A percentile compares a stretch with the other conserved stretches of the same genome.
Conservation (phyloP, 2,113 vertebrate species). For the Montifringilla adamsi region DNA sequence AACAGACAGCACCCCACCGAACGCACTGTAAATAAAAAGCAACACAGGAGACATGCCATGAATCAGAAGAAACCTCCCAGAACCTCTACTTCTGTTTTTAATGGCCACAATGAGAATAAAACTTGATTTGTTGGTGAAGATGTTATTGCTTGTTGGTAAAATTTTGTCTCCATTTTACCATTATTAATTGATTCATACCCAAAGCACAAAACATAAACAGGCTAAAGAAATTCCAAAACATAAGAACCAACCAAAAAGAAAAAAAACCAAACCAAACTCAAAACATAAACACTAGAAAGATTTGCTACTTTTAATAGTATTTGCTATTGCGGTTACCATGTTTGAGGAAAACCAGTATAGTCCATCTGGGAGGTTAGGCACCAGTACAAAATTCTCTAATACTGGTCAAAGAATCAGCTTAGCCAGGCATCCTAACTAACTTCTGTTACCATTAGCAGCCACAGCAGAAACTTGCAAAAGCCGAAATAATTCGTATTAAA, state of each 20-base stretch:
- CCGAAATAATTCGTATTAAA: not conserved
- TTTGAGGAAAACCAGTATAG: not conserved
- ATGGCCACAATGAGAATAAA: not conserved
- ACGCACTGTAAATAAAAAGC: not conserved
- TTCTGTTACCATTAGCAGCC: not conserved
- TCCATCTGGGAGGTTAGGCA: not conserved
- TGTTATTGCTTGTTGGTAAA: not conserved
- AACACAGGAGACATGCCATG: not conserved
- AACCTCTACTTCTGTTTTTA: not conserved
- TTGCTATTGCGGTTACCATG: not conserved
- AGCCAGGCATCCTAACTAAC: not conserved
- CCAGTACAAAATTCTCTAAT: not conserved
- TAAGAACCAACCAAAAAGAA: not conserved
- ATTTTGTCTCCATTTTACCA: not conserved
- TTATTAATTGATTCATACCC: not conserved
- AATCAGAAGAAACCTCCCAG: not conserved
- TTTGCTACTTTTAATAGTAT: not conserved
- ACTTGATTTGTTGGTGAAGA: not conserved
- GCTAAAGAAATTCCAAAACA: not conserved
- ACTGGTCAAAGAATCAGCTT: not conserved
- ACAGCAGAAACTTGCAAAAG: not conserved
- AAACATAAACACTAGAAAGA: not conserved
- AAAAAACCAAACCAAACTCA: not conserved
- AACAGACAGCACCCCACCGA: not conserved
- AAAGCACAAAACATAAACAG: not conserved